Conservation (phyloP, 1,140 invertebrate species). For the Platorchestia sp. region DNA sequence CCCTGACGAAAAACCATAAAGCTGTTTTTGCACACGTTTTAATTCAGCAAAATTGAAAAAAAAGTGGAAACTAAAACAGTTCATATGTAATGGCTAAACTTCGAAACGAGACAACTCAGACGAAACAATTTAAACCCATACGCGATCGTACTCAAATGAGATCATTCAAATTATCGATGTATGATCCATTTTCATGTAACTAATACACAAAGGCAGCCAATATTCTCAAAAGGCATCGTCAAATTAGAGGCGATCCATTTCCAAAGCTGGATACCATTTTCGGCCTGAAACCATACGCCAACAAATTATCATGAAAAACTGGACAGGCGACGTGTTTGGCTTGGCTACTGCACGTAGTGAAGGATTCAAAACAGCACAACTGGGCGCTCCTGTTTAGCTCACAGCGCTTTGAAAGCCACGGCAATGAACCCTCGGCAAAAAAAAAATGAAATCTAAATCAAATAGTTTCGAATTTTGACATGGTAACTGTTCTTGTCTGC, state of each 20-base stretch:
- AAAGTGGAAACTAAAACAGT: background rate
- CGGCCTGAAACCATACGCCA: too few relatives aligned
- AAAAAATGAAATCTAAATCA: too few relatives aligned
- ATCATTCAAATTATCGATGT: background rate
- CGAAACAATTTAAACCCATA: background rate
- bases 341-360: too few relatives aligned
- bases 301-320: too few relatives aligned
- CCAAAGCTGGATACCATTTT: background rate
- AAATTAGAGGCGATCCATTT: background rate
- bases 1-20: background rate
- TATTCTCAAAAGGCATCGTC: background rate
- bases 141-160: background rate
- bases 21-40: background rate
- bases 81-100: background rate
- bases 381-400: too few relatives aligned
- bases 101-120: background rate
- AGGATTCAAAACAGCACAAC: too few relatives aligned
- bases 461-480: too few relatives aligned
- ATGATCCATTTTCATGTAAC: background rate
- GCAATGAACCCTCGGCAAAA: too few relatives aligned
- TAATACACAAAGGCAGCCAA: background rate
- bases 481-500: too few relatives aligned
- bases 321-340: too few relatives aligned
- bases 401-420: too few relatives aligned
- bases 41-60: background rate